Evolutionary conservation across 2,113 vertebrate genomes (phyloP).

Genomic region (Mus pahari): DNA sequence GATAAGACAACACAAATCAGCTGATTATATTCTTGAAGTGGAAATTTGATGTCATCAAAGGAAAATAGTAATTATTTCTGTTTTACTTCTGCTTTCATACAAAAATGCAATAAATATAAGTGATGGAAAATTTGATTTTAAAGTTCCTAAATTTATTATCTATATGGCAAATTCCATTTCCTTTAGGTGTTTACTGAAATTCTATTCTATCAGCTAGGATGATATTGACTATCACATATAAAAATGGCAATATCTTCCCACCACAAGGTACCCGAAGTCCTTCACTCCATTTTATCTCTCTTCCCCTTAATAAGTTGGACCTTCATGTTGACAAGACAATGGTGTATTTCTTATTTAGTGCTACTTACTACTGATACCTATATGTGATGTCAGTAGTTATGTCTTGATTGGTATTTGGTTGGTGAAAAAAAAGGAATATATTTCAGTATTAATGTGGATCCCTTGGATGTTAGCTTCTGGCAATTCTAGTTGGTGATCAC

Average conservation of each 20-base stretch:
- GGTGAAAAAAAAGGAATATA: neutral
- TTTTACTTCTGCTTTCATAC: neutral
- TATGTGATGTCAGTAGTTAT: neutral
- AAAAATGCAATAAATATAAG: neutral
- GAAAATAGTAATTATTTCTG: neutral
- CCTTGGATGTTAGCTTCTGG: neutral
- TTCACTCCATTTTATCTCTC: neutral
- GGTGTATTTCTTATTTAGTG: neutral
- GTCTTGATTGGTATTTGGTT: neutral
- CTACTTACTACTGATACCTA: neutral
- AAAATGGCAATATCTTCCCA: neutral
- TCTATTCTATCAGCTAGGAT: neutral
- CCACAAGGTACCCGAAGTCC: neutral
- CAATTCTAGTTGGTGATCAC: neutral
- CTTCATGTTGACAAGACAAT: neutral
- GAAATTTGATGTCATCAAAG: neutral
- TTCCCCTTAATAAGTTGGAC: neutral
- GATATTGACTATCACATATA: neutral
- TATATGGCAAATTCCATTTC: neutral
- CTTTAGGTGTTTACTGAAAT: neutral
- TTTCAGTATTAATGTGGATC: neutral
- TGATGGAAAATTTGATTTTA: slow-evolving; percentile 13
- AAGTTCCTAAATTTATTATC: neutral
- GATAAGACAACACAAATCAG: neutral
- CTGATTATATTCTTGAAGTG: neutral